Evolutionary conservation across 2,797 vertebrate genomes (phyloP).

Genomic region (Enteromius unitaeniatus): DNA sequence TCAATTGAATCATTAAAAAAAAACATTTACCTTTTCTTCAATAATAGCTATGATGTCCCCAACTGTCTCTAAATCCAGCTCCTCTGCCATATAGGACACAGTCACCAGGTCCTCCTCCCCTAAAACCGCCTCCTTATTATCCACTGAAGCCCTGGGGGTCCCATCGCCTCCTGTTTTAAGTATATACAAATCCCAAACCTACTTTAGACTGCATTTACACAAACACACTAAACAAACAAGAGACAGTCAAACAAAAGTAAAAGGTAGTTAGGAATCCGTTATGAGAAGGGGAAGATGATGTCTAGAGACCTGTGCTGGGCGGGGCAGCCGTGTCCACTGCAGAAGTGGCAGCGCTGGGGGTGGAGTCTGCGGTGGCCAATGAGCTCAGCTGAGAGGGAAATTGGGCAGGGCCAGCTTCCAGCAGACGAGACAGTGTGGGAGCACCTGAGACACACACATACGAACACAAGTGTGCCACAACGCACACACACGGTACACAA

Average conservation of each 20-base stretch:
- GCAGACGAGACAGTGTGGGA: constrained; percentile 96
- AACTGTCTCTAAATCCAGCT: constrained; percentile 94
- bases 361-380: constrained; percentile 79
- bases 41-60: constrained; percentile 98
- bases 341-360: constrained; percentile 75
- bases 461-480: too few relatives aligned
- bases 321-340: constrained; percentile 76
- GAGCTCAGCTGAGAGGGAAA: constrained; percentile 91
- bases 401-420: constrained; percentile 93
- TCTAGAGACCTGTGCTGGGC: constrained; percentile 69
- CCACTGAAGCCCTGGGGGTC: constrained; percentile 72
- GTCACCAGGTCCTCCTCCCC: constrained; percentile 89
- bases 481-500: constrained; percentile 23
- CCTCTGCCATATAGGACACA: constrained; percentile 91
- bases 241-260: not conserved
- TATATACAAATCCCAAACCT: constrained; percentile 62
- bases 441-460: constrained; percentile 82
- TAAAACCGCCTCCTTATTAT: constrained; percentile 83
- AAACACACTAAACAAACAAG: not conserved
- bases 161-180: constrained; percentile 75
- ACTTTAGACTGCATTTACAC: not conserved
- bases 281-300: not conserved
- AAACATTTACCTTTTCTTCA: constrained; percentile 90
- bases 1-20: too few relatives aligned
- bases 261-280: not conserved